Base-by-base conservation (phyloP, 1,140 invertebrate species). In the Zaprionus nigranus region DNA sequence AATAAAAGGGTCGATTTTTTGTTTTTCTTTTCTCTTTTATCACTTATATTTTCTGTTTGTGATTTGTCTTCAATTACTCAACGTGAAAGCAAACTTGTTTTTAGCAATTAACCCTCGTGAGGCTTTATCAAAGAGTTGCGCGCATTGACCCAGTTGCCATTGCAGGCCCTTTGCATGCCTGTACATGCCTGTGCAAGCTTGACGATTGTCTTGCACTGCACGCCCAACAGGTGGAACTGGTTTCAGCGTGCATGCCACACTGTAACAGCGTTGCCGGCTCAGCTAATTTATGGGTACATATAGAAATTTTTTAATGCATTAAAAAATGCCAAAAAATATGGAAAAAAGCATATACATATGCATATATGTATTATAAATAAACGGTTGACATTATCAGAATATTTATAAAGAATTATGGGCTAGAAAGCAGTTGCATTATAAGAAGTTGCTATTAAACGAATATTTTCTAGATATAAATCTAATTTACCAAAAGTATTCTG, bases 31-130 rank as follows among this genome's bases (percentile, higher is more conserved):
- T 49, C 6, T 24, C 17, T 24, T 46, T 34, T 34, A 11, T 34
- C 30, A 11, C 30, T 9, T 30, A 0, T 46, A 62, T 62, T 79
- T 56, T 40, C n/a, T 46, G 40, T 49, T 59, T 81, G 60, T 84
- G 81, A 77, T 81, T 84, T 84, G 61, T 68, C 70, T 80, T 83
- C 78, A 80, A 81, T 83, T 85, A 83, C 81, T 84, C 68, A 70
- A 72, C 61, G 34, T 54, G 40, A 73, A 84, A 77, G 49, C 43
- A 77, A 73, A 79, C 67, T 75, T 54, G 73, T 70, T 70, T 65
- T 74, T 63, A 59, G 53, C 66, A 75, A 75, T 75, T 71, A 70
- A 26, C 26, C 34, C n/a, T n/a, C 40, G 40, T 43, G 56, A 43
- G 66, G 15, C 54, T 61, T 54, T 82, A 82, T 72, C 30, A 65